Evolutionary conservation across 2,888 invertebrate genomes (phyloP).

Genomic region (Synergus japonicus): DNA sequence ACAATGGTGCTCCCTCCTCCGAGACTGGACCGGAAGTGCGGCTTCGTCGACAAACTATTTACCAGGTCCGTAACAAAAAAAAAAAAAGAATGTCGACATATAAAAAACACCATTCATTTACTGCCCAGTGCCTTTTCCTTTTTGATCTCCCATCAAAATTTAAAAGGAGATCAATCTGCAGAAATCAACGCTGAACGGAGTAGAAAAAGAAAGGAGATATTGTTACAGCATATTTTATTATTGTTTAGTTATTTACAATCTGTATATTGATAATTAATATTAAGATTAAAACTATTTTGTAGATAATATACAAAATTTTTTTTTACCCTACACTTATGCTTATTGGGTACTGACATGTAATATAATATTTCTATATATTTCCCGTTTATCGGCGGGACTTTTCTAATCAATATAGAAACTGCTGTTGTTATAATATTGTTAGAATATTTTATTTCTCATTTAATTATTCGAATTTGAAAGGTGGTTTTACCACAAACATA

Average conservation of each 20-base stretch:
- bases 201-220: constrained; percentile 61
- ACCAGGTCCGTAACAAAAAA: background rate
- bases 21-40: constrained; percentile 12
- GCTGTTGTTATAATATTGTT: too few species aligned
- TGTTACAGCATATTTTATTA: constrained; percentile 77
- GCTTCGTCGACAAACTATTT: background rate
- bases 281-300: constrained; percentile 77
- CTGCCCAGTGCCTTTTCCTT: constrained; percentile 71
- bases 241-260: constrained; percentile 77
- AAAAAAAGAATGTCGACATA: constrained; percentile 33
- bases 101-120: constrained; percentile 54
- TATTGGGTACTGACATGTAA: too few species aligned
- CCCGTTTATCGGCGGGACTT: too few species aligned
- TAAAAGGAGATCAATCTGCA: constrained; percentile 41
- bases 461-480: too few species aligned
- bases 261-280: constrained; percentile 77
- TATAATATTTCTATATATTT: too few species aligned
- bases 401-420: too few species aligned
- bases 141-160: constrained; percentile 53
- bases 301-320: constrained; percentile 71
- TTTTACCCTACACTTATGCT: constrained; percentile 41
- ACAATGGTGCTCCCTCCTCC: constrained; percentile 43
- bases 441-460: too few species aligned
- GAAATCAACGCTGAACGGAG: constrained; percentile 40
- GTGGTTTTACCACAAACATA: too few species aligned